Conservation (phyloP, 2,888 invertebrate genomes). For the Xanthorhoe designata region DNA sequence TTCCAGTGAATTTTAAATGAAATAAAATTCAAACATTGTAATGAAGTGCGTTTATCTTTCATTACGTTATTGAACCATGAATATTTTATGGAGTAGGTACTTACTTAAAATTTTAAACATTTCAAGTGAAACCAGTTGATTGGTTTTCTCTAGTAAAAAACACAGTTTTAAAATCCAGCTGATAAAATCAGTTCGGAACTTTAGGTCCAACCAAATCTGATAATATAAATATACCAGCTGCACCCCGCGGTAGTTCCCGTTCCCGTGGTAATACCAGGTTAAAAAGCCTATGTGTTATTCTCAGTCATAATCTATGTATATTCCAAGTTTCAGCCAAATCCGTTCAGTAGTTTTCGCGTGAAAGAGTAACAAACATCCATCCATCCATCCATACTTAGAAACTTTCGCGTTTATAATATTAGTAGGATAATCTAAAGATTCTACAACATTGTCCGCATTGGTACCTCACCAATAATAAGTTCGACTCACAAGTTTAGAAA, state of each 20-base stretch:
- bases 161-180: not conserved
- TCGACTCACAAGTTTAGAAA: constrained; percentile 38
- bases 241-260: too few relatives aligned
- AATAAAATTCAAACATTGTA: constrained; percentile 10
- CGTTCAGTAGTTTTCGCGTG: too few relatives aligned
- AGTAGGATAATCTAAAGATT: too few relatives aligned
- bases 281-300: too few relatives aligned
- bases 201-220: not conserved
- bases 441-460: constrained; percentile 19
- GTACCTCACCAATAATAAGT: constrained; percentile 35
- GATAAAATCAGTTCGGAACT: not conserved
- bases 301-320: too few relatives aligned
- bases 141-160: not conserved
- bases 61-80: not conserved
- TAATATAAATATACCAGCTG: too few relatives aligned
- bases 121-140: not conserved
- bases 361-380: too few relatives aligned
- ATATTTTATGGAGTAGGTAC: not conserved
- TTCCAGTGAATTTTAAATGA: constrained; percentile 8
- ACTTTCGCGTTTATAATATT: too few relatives aligned
- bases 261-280: too few relatives aligned
- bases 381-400: too few relatives aligned
- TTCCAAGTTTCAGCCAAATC: too few relatives aligned
- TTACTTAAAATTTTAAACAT: not conserved
- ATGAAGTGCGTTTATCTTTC: constrained; percentile 12